Conservation (phyloP, 1,140 invertebrate species). For the Neodiprion pinetum region DNA sequence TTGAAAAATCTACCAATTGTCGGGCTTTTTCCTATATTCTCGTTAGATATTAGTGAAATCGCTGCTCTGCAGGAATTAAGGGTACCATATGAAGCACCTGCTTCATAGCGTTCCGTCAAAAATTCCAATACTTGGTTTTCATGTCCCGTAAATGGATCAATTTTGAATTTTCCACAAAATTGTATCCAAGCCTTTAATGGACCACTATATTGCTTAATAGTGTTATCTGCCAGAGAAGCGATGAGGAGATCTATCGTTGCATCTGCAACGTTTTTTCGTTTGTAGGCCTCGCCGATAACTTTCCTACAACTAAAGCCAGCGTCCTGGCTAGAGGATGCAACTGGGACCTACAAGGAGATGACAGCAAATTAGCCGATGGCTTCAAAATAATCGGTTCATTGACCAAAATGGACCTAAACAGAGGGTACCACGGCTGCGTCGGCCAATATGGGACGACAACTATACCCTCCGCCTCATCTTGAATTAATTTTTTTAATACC, state of each 20-base stretch:
- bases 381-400: slow-evolving; percentile 20
- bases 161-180: too few relatives aligned
- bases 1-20: too few relatives aligned
- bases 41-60: too few relatives aligned
- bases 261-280: background rate
- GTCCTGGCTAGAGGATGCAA: slow-evolving; percentile 30
- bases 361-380: slow-evolving; percentile 32
- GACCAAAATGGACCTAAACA: slow-evolving; percentile 20
- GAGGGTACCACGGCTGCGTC: slow-evolving; percentile 25
- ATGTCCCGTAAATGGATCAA: too few relatives aligned
- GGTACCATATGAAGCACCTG: too few relatives aligned
- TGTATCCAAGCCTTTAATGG: too few relatives aligned
- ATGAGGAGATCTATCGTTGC: background rate
- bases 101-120: too few relatives aligned
- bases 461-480: slow-evolving; percentile 30
- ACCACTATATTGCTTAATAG: too few relatives aligned
- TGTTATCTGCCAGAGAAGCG: background rate
- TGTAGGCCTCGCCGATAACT: slow-evolving; percentile 26
- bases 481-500: slow-evolving; percentile 25
- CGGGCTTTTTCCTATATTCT: too few relatives aligned
- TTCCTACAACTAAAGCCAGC: slow-evolving; percentile 38
- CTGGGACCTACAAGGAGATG: slow-evolving; percentile 31
- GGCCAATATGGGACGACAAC: slow-evolving; percentile 34
- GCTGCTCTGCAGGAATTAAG: too few relatives aligned
- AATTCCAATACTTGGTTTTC: too few relatives aligned